Evolutionary conservation across 2,888 invertebrate species (phyloP).

Genomic region (Sinopyrophorus schimmeli): DNA sequence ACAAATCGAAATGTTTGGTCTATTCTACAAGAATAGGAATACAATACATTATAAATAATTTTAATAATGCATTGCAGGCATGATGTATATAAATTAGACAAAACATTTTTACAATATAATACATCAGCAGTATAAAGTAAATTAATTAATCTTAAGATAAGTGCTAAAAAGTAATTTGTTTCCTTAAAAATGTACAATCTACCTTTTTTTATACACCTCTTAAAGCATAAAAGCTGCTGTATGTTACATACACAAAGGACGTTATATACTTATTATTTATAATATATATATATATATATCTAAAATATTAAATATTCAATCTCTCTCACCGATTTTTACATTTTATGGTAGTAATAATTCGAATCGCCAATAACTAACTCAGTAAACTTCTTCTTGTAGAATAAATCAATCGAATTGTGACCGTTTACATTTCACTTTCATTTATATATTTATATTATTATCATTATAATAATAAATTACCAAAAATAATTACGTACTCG

Average conservation of each 20-base stretch:
- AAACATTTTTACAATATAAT: slow-evolving; percentile 52
- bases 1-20: too few relatives aligned
- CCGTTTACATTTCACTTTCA: slow-evolving; percentile 3
- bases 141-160: slow-evolving; percentile 15
- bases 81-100: slow-evolving; percentile 53
- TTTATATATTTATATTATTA: not conserved
- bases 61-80: slow-evolving; percentile 52
- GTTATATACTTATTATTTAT: slow-evolving; percentile 39
- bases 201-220: slow-evolving; percentile 35
- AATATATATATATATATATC: slow-evolving; percentile 32
- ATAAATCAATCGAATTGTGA: too few relatives aligned
- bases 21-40: too few relatives aligned
- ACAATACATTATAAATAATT: slow-evolving; percentile 32
- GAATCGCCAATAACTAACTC: slow-evolving; percentile 9
- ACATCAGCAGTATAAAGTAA: slow-evolving; percentile 39
- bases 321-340: slow-evolving; percentile 34
- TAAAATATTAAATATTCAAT: slow-evolving; percentile 37
- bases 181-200: slow-evolving; percentile 37
- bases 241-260: slow-evolving; percentile 46
- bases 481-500: slow-evolving; percentile 35
- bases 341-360: slow-evolving; percentile 16
- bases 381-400: slow-evolving; percentile 7
- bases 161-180: slow-evolving; percentile 33
- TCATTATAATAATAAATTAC: slow-evolving; percentile 28
- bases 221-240: slow-evolving; percentile 45